Conservation (phyloP, 2,113 vertebrate species). For the Lepus americanus region DNA sequence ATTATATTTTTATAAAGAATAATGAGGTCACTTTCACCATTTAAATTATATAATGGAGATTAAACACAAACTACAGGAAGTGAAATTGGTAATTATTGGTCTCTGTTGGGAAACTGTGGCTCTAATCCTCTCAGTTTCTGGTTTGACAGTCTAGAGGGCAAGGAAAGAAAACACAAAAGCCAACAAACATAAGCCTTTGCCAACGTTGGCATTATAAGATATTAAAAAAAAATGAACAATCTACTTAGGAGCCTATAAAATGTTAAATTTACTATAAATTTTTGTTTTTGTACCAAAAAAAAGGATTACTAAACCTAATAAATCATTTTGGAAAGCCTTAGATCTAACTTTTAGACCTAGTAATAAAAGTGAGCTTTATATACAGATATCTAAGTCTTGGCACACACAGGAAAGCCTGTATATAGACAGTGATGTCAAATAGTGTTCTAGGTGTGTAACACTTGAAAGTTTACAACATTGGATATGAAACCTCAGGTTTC, state of each 20-base stretch:
- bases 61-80: not conserved
- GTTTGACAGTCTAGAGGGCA: not conserved
- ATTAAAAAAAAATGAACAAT: conserved; percentile 40
- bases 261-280: conserved; percentile 54
- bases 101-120: not conserved
- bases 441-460: conserved; percentile 2
- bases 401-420: not conserved
- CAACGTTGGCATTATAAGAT: not conserved
- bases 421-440: conserved; percentile 52
- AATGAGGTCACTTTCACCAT: not conserved
- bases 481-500: not conserved
- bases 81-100: not conserved
- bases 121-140: not conserved
- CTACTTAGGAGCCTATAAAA: conserved; percentile 45
- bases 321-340: not conserved
- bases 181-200: not conserved
- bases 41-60: not conserved
- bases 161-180: not conserved
- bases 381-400: conserved; percentile 17
- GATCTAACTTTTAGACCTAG: not conserved
- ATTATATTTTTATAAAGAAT: not conserved
- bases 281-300: conserved; percentile 25
- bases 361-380: not conserved
- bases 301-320: conserved; percentile 20
- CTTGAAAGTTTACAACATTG: not conserved